These are phyloP conservation scores for Desmophyllum pertusum DNA, from an alignment of 92 coral and sea anemone genomes.

Conservation along the genomic window DNA sequence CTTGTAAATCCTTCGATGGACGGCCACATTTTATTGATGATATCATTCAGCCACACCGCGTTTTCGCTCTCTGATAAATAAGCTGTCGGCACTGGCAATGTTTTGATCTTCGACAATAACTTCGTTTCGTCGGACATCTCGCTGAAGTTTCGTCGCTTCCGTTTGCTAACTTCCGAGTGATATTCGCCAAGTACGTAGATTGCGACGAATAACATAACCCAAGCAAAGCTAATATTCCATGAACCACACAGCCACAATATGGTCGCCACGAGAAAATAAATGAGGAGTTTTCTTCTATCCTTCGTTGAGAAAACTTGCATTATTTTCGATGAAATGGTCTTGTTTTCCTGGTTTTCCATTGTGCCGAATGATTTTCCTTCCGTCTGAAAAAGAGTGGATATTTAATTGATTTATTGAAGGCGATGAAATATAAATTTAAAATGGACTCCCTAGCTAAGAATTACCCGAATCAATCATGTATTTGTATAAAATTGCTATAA, in stretches of 20 bases:
- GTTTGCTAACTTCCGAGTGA: conserved; percentile 48
- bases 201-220: conserved; percentile 59
- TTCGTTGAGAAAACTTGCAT: neutral
- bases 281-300: conserved; percentile 13
- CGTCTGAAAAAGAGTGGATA: neutral
- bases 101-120: conserved; percentile 53
- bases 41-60: conserved; percentile 81
- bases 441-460: neutral
- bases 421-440: conserved; percentile 20
- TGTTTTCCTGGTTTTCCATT: neutral
- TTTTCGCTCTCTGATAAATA: conserved; percentile 75
- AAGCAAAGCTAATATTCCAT: conserved; percentile 73
- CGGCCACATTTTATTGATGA: conserved; percentile 87
- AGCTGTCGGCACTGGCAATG: conserved; percentile 30
- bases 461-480: neutral
- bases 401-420: neutral
- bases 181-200: conserved; percentile 66
- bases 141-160: conserved; percentile 54
- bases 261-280: conserved; percentile 45
- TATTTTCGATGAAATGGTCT: neutral
- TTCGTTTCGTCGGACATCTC: conserved; percentile 59
- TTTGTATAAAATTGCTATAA: neutral
- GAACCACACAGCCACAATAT: conserved; percentile 65
- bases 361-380: neutral
- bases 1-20: conserved; percentile 78